phyloP scores from a whole-genome alignment of 2,113 vertebrate species.

The Sylvia atricapilla region DNA sequence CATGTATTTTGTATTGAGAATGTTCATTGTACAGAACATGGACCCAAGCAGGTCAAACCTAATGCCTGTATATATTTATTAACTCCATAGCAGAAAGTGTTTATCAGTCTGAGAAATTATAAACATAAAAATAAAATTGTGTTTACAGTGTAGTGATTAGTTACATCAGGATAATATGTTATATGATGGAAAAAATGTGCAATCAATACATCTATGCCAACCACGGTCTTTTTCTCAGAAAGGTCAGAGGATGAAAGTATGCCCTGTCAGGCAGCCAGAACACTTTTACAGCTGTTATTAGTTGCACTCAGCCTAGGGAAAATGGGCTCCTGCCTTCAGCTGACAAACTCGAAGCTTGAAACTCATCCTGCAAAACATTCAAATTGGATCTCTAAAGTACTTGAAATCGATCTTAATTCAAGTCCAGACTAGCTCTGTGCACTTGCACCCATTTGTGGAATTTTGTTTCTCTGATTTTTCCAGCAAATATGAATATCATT shows the following conservation, averaged over 20 bases:
- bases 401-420: not conserved
- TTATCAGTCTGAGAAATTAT: not conserved
- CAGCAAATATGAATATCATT: not conserved
- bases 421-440: not conserved
- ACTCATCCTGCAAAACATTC: not conserved
- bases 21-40: not conserved
- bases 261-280: conserved; percentile 43
- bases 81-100: not conserved
- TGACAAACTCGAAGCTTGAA: conserved; percentile 11
- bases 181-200: conserved; percentile 20
- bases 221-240: conserved; percentile 30
- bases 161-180: not conserved
- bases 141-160: not conserved
- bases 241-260: conserved; percentile 45
- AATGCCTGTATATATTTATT: not conserved
- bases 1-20: not conserved
- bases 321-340: not conserved
- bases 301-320: not conserved
- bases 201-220: not conserved
- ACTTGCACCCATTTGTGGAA: not conserved
- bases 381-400: not conserved
- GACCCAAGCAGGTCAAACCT: not conserved
- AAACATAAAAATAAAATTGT: not conserved
- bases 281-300: conserved; percentile 26
- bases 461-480: conserved; percentile 17